Base-by-base conservation (phyloP, 2,113 vertebrate species). In the Anas platyrhynchos region DNA sequence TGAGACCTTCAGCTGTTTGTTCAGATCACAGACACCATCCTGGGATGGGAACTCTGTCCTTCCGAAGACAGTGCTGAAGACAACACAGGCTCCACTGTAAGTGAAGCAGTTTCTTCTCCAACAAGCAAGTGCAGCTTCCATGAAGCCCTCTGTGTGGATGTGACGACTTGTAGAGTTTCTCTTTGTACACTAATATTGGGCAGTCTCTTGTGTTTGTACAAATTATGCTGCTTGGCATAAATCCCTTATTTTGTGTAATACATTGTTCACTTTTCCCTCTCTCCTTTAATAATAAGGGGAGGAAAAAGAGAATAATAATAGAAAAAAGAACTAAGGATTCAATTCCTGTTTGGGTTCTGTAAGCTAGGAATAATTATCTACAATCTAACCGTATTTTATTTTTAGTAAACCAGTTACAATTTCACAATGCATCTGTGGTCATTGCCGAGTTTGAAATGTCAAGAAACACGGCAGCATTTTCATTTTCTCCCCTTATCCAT, bases 391-490 rank as follows among this genome's bases (percentile, higher is more conserved):
- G 46, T 29, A 14, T 58, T 82, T 89, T 89, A 73, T 78, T 96
- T 96, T 94, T 93, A 95, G 81, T 63, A 91, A 96, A 75, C 44
- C 72, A 68, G 10, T 95, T 76, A 69, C 46, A 31, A 63, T 96
- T 95, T 86, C 77, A 55, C 63, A 85, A 74, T 82, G 77, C 89
- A 52, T 82, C 54, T 5, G 13, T 52, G 93, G 77, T 89, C 67
- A 26, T 81, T 93, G 80, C 41, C 0, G 6, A 50, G 59, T 85
- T 62, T 56, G 74, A 91, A 86, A 72, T 52, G 67, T 69, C 69
- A 96, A 61, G 86, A 91, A 91, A 75, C 18, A 16, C 79, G 67
- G 52, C 52, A 78, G 25, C 75, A 9, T 59, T 85, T 88, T 41
- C 48, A 10, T 91, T 91, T 89, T 75, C 72, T 76, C 58, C 34